Base-by-base conservation (phyloP, 2,113 vertebrate genomes). In the Ceuthmochares aereus region DNA sequence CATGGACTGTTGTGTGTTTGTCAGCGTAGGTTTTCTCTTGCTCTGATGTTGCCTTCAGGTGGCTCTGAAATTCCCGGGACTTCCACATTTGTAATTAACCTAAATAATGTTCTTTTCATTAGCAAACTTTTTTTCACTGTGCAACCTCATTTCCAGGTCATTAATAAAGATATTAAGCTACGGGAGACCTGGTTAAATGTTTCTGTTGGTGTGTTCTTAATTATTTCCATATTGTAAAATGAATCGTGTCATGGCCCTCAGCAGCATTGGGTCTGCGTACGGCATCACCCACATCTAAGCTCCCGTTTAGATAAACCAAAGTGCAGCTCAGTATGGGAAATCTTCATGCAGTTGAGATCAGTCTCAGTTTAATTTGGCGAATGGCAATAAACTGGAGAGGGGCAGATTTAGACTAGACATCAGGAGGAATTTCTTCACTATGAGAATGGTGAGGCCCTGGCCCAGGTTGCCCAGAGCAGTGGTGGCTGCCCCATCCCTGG, bases 71-170 rank as follows among this genome's bases (percentile, higher is more conserved):
- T 96, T 93, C 89, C 87, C 91, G 72, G 84, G 74, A 13, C 51
- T 64, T 93, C 55, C 6, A 81, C 30, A 0, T 49, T 93, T 85
- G 29, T 95, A 83, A 91, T 89, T 91, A 95, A 94, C 78, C 74
- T 94, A 87, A 94, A 95, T 89, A 89, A 81, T 2, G 12, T 84
- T 84, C 89, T 89, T 96, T 87, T 94, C 52, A 75, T 96, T 89
- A 83, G 67, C 87, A 91, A 69, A 93, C 74, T 90, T 89, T 72
- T 58, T 84, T 87, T 72, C 77, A 32, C 27, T 11, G 10, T 34
- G 54, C 84, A 93, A 54, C 81, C 84, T 82, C 45, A 25, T 93
- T 96, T 96, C 70, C 78, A 85, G 55, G 40, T 75, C 89, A 84
- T 95, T 97, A 92, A 81, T 95, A 82, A 90, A 92, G 86, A 81